phyloP scores from a whole-genome alignment of 2,113 vertebrate genomes.

The Lethenteron camtschaticum region DNA sequence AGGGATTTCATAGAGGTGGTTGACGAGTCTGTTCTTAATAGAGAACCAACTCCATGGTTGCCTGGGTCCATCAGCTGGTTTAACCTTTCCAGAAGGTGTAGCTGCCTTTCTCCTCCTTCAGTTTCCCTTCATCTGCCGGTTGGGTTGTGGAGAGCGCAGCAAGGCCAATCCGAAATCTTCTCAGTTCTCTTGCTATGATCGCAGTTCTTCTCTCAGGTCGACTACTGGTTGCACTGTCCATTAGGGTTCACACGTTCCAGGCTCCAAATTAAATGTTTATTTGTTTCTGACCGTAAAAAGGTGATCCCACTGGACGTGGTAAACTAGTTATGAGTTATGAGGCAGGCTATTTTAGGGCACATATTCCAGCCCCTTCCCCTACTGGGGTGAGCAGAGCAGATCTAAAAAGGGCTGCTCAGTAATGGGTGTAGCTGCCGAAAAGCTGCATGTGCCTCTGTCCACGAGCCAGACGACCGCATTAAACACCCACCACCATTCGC shows the following conservation, averaged over 20 bases:
- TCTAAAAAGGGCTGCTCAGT: not conserved
- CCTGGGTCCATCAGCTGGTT: not conserved
- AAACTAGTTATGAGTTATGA: not conserved
- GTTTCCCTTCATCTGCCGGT: not conserved
- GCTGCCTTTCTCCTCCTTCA: not conserved
- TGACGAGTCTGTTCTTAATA: not conserved
- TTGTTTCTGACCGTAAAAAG: not conserved
- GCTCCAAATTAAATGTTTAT: not conserved
- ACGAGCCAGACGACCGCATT: not conserved
- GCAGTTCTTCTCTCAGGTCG: not conserved
- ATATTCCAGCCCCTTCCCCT: not conserved
- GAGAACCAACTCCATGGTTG: not conserved
- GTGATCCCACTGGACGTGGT: not conserved
- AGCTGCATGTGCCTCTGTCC: not conserved
- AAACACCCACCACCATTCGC: not conserved
- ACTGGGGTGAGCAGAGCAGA: not conserved
- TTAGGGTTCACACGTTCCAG: not conserved
- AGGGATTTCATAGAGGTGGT: not conserved
- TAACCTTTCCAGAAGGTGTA: not conserved
- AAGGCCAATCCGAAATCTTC: not conserved
- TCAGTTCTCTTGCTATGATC: not conserved
- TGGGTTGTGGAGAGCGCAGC: not conserved
- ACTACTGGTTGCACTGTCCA: not conserved
- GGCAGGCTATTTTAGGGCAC: not conserved
- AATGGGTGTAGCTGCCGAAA: not conserved